Evolutionary conservation across 2,797 vertebrate genomes (phyloP).

Genomic region (Graptemys geographica): DNA sequence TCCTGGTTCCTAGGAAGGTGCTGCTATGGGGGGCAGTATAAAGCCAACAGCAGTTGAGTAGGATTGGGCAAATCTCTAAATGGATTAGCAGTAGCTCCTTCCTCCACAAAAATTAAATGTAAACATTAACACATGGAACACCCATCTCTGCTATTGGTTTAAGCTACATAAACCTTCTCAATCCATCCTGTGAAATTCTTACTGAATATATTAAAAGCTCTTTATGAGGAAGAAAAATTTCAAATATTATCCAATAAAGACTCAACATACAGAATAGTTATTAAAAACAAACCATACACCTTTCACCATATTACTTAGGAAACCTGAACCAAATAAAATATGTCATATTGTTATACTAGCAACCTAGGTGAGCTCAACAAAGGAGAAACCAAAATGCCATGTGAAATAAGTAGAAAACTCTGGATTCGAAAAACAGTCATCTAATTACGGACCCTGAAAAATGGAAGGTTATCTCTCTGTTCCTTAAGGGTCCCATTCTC

Average conservation of each 20-base stretch:
- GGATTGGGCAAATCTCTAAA: background rate
- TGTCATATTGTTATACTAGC: background rate
- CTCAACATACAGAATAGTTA: background rate
- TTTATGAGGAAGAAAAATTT: background rate
- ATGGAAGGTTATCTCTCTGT: background rate
- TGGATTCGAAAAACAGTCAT: too few species aligned
- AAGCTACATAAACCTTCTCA: background rate
- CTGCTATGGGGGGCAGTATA: background rate
- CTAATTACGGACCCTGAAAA: background rate
- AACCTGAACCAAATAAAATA: background rate
- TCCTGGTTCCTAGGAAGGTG: slow-evolving; percentile 4
- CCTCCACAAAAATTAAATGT: background rate
- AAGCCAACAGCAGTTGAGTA: background rate
- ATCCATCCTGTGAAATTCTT: background rate
- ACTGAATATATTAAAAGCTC: background rate
- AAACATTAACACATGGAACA: background rate
- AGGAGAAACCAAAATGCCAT: background rate
- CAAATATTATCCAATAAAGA: background rate
- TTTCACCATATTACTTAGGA: background rate
- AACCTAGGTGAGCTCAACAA: background rate
- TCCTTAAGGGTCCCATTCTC: background rate
- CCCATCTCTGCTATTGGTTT: background rate
- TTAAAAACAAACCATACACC: background rate
- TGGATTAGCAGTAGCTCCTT: background rate
- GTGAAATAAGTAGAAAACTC: background rate